phyloP scores from a whole-genome alignment of 2,888 invertebrate genomes.

The Monochamus alternatus region DNA sequence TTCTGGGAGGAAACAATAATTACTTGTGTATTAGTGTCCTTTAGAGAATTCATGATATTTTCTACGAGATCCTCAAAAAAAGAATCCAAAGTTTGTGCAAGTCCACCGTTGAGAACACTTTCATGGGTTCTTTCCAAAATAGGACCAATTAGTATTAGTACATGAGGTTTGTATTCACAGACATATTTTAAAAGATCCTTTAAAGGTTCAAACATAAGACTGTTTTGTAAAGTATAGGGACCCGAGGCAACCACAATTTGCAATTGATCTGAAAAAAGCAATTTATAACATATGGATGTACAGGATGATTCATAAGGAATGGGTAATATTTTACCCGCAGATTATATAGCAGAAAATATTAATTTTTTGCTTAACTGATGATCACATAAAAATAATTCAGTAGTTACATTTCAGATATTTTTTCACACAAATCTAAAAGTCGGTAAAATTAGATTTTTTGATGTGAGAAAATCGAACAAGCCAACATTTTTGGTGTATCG shows the following conservation, averaged over 20 bases:
- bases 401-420: too few relatives aligned
- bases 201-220: conserved; percentile 86
- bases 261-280: conserved; percentile 63
- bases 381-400: too few relatives aligned
- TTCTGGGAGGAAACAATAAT: conserved; percentile 81
- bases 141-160: conserved; percentile 89
- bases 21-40: conserved; percentile 62
- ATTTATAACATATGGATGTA: too few relatives aligned
- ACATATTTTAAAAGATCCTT: conserved; percentile 83
- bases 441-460: too few relatives aligned
- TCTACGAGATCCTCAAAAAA: conserved; percentile 83
- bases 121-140: conserved; percentile 80
- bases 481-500: too few relatives aligned
- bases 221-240: conserved; percentile 86
- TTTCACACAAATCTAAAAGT: too few relatives aligned
- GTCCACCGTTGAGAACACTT: conserved; percentile 74
- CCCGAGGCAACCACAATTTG: conserved; percentile 86
- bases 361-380: too few relatives aligned
- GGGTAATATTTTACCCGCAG: too few relatives aligned
- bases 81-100: conserved; percentile 81
- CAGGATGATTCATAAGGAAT: too few relatives aligned
- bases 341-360: too few relatives aligned
- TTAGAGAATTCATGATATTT: conserved; percentile 77
- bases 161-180: conserved; percentile 80
- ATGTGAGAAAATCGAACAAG: too few relatives aligned